Evolutionary conservation across 2,113 vertebrate species (phyloP).

Genomic region (Solea solea): DNA sequence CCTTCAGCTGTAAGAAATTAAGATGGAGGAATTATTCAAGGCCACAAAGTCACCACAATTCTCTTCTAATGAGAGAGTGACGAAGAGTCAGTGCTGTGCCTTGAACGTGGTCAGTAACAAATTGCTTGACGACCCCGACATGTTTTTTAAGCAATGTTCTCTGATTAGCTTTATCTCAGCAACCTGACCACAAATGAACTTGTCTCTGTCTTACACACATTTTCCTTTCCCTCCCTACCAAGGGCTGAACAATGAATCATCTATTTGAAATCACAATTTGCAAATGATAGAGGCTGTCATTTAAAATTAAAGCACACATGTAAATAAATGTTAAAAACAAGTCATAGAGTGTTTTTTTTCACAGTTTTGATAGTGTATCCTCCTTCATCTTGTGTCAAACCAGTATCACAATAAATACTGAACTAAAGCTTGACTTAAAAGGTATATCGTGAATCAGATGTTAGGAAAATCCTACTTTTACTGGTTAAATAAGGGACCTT

Average conservation of each 20-base stretch:
- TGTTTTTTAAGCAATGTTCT: background rate
- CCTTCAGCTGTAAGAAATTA: constrained; percentile 29
- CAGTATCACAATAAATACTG: too few relatives aligned
- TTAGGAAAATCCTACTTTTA: too few relatives aligned
- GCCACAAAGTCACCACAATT: background rate
- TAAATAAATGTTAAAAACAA: too few relatives aligned
- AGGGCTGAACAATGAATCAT: background rate
- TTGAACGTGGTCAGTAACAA: constrained; percentile 9
- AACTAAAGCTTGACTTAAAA: too few relatives aligned
- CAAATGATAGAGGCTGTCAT: too few relatives aligned
- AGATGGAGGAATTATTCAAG: constrained; percentile 52
- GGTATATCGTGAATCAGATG: too few relatives aligned
- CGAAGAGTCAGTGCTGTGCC: background rate
- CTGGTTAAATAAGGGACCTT: too few relatives aligned
- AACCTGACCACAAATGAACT: background rate
- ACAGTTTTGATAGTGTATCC: too few relatives aligned
- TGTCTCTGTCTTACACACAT: background rate
- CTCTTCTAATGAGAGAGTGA: constrained; percentile 2
- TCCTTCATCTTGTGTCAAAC: too few relatives aligned
- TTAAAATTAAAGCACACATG: too few relatives aligned
- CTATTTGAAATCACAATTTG: too few relatives aligned
- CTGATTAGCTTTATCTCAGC: background rate
- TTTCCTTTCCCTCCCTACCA: background rate
- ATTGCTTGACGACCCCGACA: constrained; percentile 1
- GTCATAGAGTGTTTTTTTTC: too few relatives aligned